Evolutionary conservation across 2,113 vertebrate genomes (phyloP).

Genomic region (Corythornis cristatus): DNA sequence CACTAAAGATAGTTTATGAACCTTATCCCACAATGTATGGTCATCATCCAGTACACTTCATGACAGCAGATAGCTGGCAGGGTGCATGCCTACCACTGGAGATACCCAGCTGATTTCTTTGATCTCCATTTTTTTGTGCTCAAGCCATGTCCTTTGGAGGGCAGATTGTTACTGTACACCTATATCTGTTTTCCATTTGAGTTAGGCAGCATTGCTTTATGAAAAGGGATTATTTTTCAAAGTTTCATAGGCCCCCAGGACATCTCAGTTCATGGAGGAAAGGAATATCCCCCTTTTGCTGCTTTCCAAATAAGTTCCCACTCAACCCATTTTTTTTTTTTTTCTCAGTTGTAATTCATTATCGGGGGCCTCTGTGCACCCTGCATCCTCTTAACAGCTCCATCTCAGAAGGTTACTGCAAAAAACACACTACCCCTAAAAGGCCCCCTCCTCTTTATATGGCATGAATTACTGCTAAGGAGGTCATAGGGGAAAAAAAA

Average conservation of each 20-base stretch:
- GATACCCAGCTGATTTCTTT: conserved; percentile 62
- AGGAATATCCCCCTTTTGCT: background rate
- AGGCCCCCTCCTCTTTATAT: background rate
- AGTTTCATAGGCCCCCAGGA: conserved; percentile 34
- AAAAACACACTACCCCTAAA: background rate
- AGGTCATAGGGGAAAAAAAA: background rate
- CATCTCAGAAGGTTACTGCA: background rate
- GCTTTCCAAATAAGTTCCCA: conserved; percentile 5
- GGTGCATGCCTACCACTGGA: conserved; percentile 55
- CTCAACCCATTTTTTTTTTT: conserved; percentile 18
- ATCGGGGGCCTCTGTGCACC: fast-evolving
- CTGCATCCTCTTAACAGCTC: background rate
- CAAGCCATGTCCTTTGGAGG: conserved; percentile 18
- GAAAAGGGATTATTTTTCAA: conserved; percentile 57
- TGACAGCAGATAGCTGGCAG: conserved; percentile 43
- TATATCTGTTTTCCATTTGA: conserved; percentile 71
- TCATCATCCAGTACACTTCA: conserved; percentile 20
- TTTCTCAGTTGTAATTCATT: conserved; percentile 18
- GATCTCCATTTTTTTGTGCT: conserved; percentile 32
- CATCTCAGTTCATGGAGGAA: background rate
- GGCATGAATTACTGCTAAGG: conserved; percentile 8
- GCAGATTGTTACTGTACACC: conserved; percentile 1
- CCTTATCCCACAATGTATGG: conserved; percentile 19
- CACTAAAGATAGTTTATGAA: conserved; percentile 48
- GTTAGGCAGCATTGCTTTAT: conserved; percentile 4